Percentiles rank a stretch among this genome's conserved stretches.
Evolutionary conservation across 2,113 vertebrate species (phyloP).

Genomic region (Nesospiza acunhae): DNA sequence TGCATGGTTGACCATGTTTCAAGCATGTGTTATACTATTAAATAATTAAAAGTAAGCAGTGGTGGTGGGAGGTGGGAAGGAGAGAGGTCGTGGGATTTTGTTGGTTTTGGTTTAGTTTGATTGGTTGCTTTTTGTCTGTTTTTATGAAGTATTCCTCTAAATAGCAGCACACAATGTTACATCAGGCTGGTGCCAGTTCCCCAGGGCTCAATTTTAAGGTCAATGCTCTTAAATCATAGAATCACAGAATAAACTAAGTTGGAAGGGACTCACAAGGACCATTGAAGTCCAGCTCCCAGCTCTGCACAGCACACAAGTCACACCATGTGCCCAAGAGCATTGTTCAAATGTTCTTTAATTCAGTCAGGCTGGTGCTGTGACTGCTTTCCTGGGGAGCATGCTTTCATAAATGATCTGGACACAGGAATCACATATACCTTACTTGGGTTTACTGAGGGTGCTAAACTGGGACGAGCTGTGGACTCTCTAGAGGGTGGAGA

Average conservation of each 20-base stretch:
- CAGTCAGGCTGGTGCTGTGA: not conserved
- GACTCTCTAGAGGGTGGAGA: not conserved
- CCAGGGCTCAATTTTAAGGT: not conserved
- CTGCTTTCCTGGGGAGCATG: not conserved
- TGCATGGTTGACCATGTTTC: not conserved
- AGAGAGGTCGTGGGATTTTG: not conserved
- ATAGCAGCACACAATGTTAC: not conserved
- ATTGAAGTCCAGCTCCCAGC: rapidly evolving
- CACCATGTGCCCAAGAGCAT: not conserved
- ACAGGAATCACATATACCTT: not conserved
- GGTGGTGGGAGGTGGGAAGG: rapidly evolving
- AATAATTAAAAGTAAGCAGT: not conserved
- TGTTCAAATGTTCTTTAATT: not conserved
- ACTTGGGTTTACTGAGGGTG: not conserved
- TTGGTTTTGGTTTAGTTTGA: not conserved
- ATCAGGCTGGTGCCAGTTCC: not conserved
- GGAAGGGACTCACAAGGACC: not conserved
- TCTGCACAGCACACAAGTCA: no score
- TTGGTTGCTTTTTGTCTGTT: not conserved
- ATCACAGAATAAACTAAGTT: not conserved
- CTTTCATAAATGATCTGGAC: not conserved
- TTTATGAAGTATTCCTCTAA: not conserved
- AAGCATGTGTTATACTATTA: not conserved
- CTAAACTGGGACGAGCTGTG: not conserved
- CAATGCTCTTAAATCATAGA: not conserved